A percentile compares a stretch with the other conserved stretches of the same genome.
These are phyloP conservation scores for Lates calcarifer DNA, from an alignment of 2,113 vertebrate genomes.

Conservation along the genomic window DNA sequence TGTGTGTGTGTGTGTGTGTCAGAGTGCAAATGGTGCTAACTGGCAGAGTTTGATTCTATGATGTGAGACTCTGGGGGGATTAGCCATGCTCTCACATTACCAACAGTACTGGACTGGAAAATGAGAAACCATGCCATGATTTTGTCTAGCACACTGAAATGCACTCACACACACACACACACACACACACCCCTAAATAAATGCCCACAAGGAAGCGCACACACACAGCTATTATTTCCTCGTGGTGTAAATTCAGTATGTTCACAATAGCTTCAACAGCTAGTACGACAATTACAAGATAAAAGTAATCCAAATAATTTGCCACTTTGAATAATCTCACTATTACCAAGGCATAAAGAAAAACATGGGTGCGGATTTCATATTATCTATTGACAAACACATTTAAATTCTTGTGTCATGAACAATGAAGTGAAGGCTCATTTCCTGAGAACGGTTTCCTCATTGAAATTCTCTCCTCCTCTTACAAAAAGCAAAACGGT, in stretches of 20 bases:
- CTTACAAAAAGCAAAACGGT: slow-evolving; percentile 13
- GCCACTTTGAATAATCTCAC: slow-evolving; percentile 43
- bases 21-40: slow-evolving; percentile 53
- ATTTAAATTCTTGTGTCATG: slow-evolving; percentile 44
- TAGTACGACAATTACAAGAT: slow-evolving; percentile 35
- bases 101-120: slow-evolving; percentile 84
- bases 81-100: slow-evolving; percentile 82
- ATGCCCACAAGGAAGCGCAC: slow-evolving; percentile 9
- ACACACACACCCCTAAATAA: slow-evolving; percentile 21
- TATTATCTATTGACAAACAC: slow-evolving; percentile 52
- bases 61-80: slow-evolving; percentile 78
- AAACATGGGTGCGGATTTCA: slow-evolving; percentile 38
- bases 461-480: slow-evolving; percentile 48
- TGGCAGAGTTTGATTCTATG: slow-evolving; percentile 70
- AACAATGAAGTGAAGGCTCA: slow-evolving; percentile 53
- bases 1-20: slow-evolving; percentile 21
- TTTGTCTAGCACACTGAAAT: slow-evolving; percentile 67
- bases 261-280: slow-evolving; percentile 27
- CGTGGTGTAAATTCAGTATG: slow-evolving; percentile 18
- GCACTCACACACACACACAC: slow-evolving; percentile 8
- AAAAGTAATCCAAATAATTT: slow-evolving; percentile 51
- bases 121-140: slow-evolving; percentile 82
- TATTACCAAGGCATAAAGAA: slow-evolving; percentile 30
- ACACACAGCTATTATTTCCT: slow-evolving; percentile 41
- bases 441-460: slow-evolving; percentile 31